Evolutionary conservation across 2,888 invertebrate species (phyloP).

Genomic region (Microplitis manilae): DNA sequence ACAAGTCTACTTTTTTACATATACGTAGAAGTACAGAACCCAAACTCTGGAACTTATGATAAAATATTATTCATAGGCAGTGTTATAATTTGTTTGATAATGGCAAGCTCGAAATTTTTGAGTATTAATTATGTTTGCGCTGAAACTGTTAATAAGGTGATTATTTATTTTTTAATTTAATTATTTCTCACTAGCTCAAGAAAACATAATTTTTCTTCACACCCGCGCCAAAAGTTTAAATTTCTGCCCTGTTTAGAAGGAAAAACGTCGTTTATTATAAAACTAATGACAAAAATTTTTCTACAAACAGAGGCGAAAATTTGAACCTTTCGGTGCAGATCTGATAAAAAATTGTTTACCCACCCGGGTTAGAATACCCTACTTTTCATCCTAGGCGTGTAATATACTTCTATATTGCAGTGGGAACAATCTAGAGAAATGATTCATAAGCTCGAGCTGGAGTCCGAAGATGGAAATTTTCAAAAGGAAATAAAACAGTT

Average conservation of each 20-base stretch:
- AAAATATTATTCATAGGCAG: not conserved
- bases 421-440: not conserved
- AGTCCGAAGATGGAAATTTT: not conserved
- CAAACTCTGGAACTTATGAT: not conserved
- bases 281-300: no score
- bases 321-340: no score
- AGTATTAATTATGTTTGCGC: not conserved
- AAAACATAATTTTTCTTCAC: no score
- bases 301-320: no score
- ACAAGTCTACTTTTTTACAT: not conserved
- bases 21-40: not conserved
- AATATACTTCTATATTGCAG: not conserved
- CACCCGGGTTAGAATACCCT: no score
- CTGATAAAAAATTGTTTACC: no score
- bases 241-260: not conserved
- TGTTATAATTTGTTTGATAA: not conserved
- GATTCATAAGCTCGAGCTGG: not conserved
- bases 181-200: no score
- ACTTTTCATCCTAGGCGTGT: no score
- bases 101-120: not conserved
- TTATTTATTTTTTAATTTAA: not conserved
- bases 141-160: not conserved
- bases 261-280: no score
- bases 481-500: not conserved
- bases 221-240: not conserved